Conservation (phyloP, 2,113 vertebrate species). For the Sitta europaea region DNA sequence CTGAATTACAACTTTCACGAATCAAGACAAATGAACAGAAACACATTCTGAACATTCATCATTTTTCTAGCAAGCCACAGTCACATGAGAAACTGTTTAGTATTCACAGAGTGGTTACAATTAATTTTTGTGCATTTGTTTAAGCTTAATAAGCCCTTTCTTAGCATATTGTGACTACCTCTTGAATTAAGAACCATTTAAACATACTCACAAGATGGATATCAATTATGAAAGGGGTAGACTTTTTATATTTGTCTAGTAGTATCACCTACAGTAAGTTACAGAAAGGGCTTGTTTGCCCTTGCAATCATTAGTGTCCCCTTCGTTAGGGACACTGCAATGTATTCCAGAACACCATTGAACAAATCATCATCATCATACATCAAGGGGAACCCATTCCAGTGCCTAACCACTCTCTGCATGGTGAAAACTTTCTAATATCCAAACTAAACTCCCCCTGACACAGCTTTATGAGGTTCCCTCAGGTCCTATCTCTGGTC, state of each 20-base stretch:
- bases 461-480: not conserved
- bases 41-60: not conserved
- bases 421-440: not conserved
- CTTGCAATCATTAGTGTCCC: not conserved
- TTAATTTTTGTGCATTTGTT: not conserved
- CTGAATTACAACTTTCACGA: not conserved
- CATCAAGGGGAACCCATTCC: not conserved
- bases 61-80: not conserved
- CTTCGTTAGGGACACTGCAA: not conserved
- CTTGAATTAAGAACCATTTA: not conserved
- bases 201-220: not conserved
- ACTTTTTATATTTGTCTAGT: not conserved
- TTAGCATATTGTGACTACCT: not conserved
- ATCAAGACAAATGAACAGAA: constrained; percentile 4
- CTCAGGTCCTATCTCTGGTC: fast-evolving
- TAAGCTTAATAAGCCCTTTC: not conserved
- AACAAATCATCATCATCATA: not conserved
- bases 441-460: not conserved
- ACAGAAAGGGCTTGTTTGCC: not conserved
- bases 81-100: not conserved
- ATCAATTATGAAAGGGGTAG: not conserved
- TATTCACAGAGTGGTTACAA: not conserved
- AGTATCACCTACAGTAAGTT: not conserved
- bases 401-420: not conserved
- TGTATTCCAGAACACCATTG: not conserved